These are phyloP conservation scores for Zaprionus taronus DNA, from an alignment of 1,140 invertebrate species.

Conservation along the genomic window DNA sequence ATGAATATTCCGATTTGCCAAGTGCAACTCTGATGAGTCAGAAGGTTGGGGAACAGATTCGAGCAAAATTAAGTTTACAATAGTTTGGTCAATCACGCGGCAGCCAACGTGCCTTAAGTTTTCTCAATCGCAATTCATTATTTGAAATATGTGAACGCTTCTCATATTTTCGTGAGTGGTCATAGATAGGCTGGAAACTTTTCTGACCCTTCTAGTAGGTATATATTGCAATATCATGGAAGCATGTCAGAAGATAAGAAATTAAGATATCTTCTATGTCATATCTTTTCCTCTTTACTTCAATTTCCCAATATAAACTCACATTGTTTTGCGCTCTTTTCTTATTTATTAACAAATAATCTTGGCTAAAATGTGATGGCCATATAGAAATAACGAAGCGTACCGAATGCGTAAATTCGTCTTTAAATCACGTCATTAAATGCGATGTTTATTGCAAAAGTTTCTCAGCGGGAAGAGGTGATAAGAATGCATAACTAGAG, in stretches of 20 bases:
- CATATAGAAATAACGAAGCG: not conserved
- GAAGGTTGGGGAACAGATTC: too few relatives aligned
- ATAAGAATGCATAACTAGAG: not conserved
- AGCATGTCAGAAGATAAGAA: not conserved
- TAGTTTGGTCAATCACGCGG: too few relatives aligned
- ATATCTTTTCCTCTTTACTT: not conserved
- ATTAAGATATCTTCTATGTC: not conserved
- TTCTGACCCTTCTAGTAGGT: too few relatives aligned
- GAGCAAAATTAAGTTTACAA: too few relatives aligned
- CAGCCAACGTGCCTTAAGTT: too few relatives aligned
- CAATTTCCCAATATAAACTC: not conserved
- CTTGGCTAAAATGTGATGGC: not conserved
- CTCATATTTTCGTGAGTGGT: too few relatives aligned
- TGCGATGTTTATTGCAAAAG: slow-evolving; percentile 32
- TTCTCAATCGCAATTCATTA: too few relatives aligned
- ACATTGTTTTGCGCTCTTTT: not conserved
- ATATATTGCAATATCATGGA: too few relatives aligned
- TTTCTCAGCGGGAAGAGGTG: slow-evolving; percentile 12
- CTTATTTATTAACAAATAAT: slow-evolving; percentile 5
- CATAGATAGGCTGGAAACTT: too few relatives aligned
- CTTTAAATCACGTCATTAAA: slow-evolving; percentile 12
- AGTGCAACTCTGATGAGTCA: too few relatives aligned
- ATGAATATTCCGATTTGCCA: too few relatives aligned
- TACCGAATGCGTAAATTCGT: slow-evolving; percentile 14
- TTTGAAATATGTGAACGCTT: too few relatives aligned